A percentile compares a stretch with the other conserved stretches of the same genome.
Evolutionary conservation across 1,140 invertebrate species (phyloP).

Genomic region (Apocrypta bakeri): DNA sequence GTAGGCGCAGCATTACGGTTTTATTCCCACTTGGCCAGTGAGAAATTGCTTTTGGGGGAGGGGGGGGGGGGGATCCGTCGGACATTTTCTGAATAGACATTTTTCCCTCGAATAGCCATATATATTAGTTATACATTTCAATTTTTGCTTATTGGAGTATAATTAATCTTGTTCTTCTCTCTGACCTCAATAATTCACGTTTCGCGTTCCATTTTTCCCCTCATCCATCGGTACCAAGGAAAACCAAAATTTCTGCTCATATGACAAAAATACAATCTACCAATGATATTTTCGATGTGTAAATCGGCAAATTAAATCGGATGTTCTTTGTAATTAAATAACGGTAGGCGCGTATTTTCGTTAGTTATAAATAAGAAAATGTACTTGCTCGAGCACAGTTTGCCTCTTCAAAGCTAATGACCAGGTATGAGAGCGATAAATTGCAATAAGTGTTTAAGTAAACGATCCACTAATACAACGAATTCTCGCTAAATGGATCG

Average conservation of each 20-base stretch:
- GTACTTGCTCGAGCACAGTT: background rate
- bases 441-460: background rate
- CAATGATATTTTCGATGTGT: background rate
- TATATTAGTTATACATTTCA: background rate
- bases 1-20: too few relatives aligned
- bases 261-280: too few relatives aligned
- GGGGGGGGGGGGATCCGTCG: too few relatives aligned
- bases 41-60: background rate
- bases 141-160: background rate
- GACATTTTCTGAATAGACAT: background rate
- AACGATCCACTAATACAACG: background rate
- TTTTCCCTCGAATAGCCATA: too few relatives aligned
- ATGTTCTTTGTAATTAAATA: background rate
- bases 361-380: background rate
- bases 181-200: background rate
- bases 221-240: too few relatives aligned
- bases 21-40: background rate
- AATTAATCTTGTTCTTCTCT: background rate
- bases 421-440: background rate
- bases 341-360: background rate
- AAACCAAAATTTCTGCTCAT: too few relatives aligned
- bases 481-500: background rate
- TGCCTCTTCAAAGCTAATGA: background rate
- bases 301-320: background rate
- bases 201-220: too few relatives aligned